Conservation (phyloP, 2,888 invertebrate species). For the Chrysolina haemoptera region DNA sequence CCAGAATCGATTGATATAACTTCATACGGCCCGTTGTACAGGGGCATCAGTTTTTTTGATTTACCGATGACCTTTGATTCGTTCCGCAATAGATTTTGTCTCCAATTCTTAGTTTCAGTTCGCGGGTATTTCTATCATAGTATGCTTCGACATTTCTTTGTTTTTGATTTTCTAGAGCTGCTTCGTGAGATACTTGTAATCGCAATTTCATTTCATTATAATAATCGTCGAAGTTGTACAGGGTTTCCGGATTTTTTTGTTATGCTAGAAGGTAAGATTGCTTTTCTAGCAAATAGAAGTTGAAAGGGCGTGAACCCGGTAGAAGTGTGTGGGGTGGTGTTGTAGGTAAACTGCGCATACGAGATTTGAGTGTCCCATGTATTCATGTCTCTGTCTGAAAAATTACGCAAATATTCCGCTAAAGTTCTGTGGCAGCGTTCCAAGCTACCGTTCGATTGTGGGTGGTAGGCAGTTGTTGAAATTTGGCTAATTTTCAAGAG, state of each 20-base stretch:
- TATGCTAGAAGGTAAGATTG: neutral
- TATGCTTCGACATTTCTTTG: neutral
- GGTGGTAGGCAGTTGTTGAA: neutral
- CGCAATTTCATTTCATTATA: no score
- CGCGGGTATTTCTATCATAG: neutral
- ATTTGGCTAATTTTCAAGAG: neutral
- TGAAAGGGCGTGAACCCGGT: neutral
- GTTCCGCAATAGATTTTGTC: neutral
- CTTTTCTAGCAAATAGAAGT: neutral
- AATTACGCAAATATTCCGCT: neutral
- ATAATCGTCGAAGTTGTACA: neutral
- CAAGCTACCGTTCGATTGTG: neutral
- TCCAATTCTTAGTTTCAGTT: neutral
- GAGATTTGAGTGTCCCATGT: neutral
- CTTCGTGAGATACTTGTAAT: no score
- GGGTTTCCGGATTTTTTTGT: neutral
- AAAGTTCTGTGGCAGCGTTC: neutral
- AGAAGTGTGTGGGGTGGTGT: neutral
- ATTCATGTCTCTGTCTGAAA: neutral
- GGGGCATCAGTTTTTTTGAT: neutral
- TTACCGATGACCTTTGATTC: neutral
- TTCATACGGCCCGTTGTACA: no score
- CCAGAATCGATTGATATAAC: no score
- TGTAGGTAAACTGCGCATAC: neutral
- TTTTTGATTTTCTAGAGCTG: no score